phyloP scores from a whole-genome alignment of 2,888 invertebrate genomes.

The Syrista parreyssii region DNA sequence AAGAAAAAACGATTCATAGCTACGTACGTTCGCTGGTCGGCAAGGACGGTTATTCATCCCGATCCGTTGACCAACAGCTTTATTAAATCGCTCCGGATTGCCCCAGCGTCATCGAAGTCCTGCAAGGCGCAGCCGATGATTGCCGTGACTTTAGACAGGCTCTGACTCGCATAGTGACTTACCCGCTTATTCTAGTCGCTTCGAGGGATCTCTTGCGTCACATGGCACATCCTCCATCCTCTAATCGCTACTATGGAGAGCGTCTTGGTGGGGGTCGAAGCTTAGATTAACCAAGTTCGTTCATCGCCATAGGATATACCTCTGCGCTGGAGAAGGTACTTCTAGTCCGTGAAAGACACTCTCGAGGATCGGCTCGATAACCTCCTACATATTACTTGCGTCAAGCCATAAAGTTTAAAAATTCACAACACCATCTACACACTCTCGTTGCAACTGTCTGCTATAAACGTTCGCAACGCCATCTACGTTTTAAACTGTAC shows the following conservation, averaged over 20 bases:
- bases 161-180: slow-evolving; percentile 11
- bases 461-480: neutral
- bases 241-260: neutral
- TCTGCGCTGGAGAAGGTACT: neutral
- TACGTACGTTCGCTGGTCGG: slow-evolving; percentile 41
- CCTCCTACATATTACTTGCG: neutral
- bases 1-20: slow-evolving; percentile 11
- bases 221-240: neutral
- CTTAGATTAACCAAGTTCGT: neutral
- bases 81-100: slow-evolving; percentile 42
- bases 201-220: slow-evolving; percentile 16
- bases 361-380: neutral
- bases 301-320: neutral
- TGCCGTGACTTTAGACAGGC: slow-evolving; percentile 3
- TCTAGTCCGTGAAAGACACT: neutral
- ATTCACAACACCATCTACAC: neutral
- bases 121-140: slow-evolving; percentile 16
- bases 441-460: neutral
- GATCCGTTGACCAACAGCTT: slow-evolving; percentile 46
- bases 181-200: neutral
- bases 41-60: slow-evolving; percentile 50
- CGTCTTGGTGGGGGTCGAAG: neutral
- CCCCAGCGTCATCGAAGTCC: slow-evolving; percentile 30
- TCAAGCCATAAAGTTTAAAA: neutral
- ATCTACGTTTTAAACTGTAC: neutral